A percentile compares a stretch with the other conserved stretches of the same genome.
Conservation (phyloP, 1,140 invertebrate genomes). For the Lepidurus packardi region DNA sequence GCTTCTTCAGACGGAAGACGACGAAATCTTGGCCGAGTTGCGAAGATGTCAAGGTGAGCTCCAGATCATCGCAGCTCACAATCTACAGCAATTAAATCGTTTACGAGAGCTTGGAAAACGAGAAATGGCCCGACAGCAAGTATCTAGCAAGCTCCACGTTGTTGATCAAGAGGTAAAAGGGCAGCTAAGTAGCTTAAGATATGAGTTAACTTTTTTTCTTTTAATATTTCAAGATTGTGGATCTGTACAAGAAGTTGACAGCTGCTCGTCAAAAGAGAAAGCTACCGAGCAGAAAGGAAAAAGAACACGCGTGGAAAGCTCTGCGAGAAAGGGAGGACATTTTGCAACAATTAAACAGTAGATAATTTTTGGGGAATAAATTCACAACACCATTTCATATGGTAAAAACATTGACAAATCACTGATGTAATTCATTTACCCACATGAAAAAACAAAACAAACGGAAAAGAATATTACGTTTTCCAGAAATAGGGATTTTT, state of each 20-base stretch:
- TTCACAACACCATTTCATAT: conserved; percentile 32
- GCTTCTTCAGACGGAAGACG: conserved; percentile 55
- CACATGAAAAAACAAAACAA: conserved; percentile 35
- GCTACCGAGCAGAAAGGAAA: conserved; percentile 70
- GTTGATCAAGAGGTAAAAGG: conserved; percentile 60
- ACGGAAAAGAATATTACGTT: conserved; percentile 44
- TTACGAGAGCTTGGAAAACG: conserved; percentile 55
- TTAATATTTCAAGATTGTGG: conserved; percentile 45
- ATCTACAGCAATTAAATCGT: conserved; percentile 58
- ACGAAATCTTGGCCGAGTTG: conserved; percentile 79
- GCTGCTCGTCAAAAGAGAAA: conserved; percentile 70
- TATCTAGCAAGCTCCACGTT: conserved; percentile 60
- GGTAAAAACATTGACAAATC: conserved; percentile 34
- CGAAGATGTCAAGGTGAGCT: conserved; percentile 75
- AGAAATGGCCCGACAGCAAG: conserved; percentile 59
- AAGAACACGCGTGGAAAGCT: conserved; percentile 66
- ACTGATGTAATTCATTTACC: conserved; percentile 31
- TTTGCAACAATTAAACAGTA: conserved; percentile 50
- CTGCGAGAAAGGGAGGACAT: conserved; percentile 57
- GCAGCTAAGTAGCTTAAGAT: no score
- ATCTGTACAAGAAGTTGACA: conserved; percentile 70
- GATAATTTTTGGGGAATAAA: conserved; percentile 30
- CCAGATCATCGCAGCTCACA: conserved; percentile 60
- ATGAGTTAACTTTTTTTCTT: background rate
- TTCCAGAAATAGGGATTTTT: conserved; percentile 96